These are phyloP conservation scores for Pagetopsis macropterus DNA, from an alignment of 2,797 vertebrate genomes.

Conservation along the genomic window DNA sequence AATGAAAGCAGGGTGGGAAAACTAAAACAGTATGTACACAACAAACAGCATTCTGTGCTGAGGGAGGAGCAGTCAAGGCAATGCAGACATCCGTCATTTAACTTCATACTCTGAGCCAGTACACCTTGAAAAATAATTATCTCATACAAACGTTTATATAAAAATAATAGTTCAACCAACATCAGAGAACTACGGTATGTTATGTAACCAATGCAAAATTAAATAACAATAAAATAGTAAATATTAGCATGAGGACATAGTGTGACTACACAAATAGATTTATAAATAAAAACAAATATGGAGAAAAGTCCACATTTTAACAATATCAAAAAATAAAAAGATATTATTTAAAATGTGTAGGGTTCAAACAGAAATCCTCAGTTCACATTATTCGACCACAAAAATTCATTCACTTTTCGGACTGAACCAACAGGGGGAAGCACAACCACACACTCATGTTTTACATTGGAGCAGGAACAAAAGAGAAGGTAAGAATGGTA, in stretches of 20 bases:
- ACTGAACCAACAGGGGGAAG: conserved; percentile 64
- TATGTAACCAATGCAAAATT: conserved; percentile 78
- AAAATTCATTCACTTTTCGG: conserved; percentile 29
- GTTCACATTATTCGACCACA: conserved; percentile 50
- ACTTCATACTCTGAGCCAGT: conserved; percentile 69
- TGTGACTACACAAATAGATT: conserved; percentile 44
- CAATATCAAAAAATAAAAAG: conserved; percentile 51
- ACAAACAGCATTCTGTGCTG: conserved; percentile 43
- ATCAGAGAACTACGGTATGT: conserved; percentile 64
- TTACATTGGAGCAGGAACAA: conserved; percentile 9
- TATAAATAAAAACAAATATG: conserved; percentile 69
- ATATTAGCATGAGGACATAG: conserved; percentile 54
- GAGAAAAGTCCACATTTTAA: conserved; percentile 37
- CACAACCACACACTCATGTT: conserved; percentile 35
- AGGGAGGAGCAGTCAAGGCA: conserved; percentile 52
- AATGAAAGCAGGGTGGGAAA: conserved; percentile 45
- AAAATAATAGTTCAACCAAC: conserved; percentile 60
- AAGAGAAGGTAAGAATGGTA: conserved; percentile 1
- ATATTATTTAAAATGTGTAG: conserved; percentile 8
- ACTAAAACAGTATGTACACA: conserved; percentile 61
- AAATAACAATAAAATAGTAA: conserved; percentile 70
- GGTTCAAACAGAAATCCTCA: conserved; percentile 39
- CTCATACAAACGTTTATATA: conserved; percentile 70
- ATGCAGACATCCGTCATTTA: conserved; percentile 63
- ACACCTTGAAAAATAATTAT: conserved; percentile 68